Conservation (phyloP, 2,888 invertebrate species). For the Andrena chrysosceles region DNA sequence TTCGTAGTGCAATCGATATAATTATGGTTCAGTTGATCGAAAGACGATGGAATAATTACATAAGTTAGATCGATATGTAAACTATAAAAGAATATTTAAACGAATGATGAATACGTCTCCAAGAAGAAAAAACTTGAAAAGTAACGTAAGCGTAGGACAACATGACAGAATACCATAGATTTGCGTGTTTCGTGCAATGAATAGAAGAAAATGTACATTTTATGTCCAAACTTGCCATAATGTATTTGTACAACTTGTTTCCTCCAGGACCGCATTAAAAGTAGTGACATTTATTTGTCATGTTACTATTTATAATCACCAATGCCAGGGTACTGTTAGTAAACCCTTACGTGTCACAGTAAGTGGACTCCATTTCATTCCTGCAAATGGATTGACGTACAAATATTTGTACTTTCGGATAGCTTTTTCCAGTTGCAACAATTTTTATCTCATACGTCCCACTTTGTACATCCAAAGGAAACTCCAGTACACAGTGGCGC, state of each 20-base stretch:
- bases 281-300: no score
- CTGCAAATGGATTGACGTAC: not conserved
- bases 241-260: no score
- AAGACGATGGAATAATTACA: not conserved
- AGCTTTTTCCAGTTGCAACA: no score
- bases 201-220: not conserved
- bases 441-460: no score
- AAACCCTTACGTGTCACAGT: no score
- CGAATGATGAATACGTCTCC: not conserved
- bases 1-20: not conserved
- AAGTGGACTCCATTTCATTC: not conserved
- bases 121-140: not conserved
- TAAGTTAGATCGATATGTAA: not conserved
- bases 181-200: not conserved
- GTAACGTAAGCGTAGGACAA: not conserved
- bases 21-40: not conserved
- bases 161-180: not conserved
- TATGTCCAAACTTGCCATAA: no score
- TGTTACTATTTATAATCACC: no score
- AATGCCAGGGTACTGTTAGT: no score
- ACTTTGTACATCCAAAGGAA: no score
- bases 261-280: no score
- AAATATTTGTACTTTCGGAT: not conserved
- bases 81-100: not conserved
- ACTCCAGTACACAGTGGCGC: no score